Percentiles rank a stretch among this genome's conserved stretches.
Conservation (phyloP, 2,113 vertebrate genomes). For the Bos javanicus region DNA sequence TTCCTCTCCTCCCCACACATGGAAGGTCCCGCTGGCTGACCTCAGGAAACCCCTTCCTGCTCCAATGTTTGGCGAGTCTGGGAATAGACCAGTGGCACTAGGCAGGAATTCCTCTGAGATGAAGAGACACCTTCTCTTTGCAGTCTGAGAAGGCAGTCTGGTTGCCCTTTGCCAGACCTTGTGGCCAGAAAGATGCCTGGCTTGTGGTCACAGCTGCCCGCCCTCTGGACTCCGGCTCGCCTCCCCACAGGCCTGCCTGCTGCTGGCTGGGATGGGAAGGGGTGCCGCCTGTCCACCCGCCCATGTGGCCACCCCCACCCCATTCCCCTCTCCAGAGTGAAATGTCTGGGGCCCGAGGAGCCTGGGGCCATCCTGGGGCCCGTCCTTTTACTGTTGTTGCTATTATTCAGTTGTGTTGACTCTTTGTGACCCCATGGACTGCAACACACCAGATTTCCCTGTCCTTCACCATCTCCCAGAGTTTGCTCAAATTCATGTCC, state of each 20-base stretch:
- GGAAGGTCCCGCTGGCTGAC: not conserved
- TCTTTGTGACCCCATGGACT: not conserved
- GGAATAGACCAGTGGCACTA: not conserved
- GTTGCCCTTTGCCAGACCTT: not conserved
- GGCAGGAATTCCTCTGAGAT: not conserved
- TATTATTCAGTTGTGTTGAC: not conserved
- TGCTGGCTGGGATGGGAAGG: not conserved
- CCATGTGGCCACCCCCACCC: not conserved
- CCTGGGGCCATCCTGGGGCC: not conserved
- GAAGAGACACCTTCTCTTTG: not conserved
- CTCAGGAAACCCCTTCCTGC: not conserved
- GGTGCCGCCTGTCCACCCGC: not conserved
- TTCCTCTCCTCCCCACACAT: not conserved
- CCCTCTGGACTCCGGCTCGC: not conserved
- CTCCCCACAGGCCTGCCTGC: not conserved
- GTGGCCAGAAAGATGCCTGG: not conserved
- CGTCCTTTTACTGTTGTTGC: not conserved
- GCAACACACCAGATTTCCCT: not conserved
- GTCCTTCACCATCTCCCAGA: not conserved
- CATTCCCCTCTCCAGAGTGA: not conserved
- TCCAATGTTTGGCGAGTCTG: not conserved
- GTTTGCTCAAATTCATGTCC: not conserved
- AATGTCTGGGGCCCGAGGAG: not conserved
- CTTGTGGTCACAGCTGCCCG: not conserved
- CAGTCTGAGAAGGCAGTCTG: not conserved